Evolutionary conservation across 2,888 invertebrate species (phyloP).

Genomic region (Andrena hattorfiana): DNA sequence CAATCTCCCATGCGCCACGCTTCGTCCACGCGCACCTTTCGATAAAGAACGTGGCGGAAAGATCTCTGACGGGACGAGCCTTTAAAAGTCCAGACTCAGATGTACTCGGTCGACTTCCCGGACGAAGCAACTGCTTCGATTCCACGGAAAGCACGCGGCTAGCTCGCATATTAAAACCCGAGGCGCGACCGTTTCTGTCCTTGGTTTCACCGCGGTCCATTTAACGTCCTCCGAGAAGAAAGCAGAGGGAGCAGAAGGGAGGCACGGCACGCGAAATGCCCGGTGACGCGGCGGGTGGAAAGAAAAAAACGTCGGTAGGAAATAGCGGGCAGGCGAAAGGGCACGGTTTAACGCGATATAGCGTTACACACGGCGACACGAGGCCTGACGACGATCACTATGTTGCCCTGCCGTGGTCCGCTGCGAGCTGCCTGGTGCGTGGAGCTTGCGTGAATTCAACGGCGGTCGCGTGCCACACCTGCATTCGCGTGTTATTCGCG

Average conservation of each 20-base stretch:
- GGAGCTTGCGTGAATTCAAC: slow-evolving; percentile 42
- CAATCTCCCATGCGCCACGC: neutral
- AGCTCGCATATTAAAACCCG: neutral
- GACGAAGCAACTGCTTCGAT: neutral
- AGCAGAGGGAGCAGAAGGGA: neutral
- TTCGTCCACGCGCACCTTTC: neutral
- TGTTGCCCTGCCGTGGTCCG: slow-evolving; percentile 34
- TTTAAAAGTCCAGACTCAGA: too few species aligned
- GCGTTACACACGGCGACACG: slow-evolving; percentile 59
- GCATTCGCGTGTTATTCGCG: slow-evolving; percentile 47
- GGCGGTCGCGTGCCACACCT: slow-evolving; percentile 61
- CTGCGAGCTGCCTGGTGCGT: neutral
- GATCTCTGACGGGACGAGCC: too few species aligned
- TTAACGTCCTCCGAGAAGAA: slow-evolving; percentile 24
- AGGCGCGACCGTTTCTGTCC: neutral
- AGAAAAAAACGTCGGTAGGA: slow-evolving; percentile 17
- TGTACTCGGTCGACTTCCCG: neutral
- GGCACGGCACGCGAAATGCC: slow-evolving; percentile 32
- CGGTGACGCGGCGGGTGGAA: neutral
- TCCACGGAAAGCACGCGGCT: neutral
- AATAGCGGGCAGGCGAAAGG: slow-evolving; percentile 45
- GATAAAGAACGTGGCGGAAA: neutral
- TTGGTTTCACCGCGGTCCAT: slow-evolving; percentile 30
- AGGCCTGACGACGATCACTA: slow-evolving; percentile 41
- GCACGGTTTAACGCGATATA: slow-evolving; percentile 58